These are phyloP conservation scores for Ammospiza caudacuta DNA, from an alignment of 2,113 vertebrate species.

Conservation along the genomic window DNA sequence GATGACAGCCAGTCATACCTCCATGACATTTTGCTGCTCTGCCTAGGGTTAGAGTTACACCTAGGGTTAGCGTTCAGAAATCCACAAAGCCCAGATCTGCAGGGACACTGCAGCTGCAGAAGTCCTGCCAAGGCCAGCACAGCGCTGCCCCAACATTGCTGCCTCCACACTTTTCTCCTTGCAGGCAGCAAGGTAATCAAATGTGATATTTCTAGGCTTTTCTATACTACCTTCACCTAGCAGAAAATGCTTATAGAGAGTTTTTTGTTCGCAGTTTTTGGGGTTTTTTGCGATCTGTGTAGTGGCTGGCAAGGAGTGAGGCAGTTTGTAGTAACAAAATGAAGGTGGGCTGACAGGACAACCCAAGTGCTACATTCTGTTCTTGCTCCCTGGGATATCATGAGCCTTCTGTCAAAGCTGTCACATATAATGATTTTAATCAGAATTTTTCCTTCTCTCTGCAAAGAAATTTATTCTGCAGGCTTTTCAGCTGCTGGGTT, in stretches of 20 bases:
- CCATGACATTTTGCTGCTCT: background rate
- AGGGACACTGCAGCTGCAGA: background rate
- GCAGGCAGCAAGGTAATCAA: background rate
- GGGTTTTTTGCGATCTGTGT: background rate
- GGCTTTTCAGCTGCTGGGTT: background rate
- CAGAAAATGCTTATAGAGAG: background rate
- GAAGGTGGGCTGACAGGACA: background rate
- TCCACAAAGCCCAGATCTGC: background rate
- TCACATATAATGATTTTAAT: background rate
- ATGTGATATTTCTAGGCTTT: background rate
- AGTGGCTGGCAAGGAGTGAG: background rate
- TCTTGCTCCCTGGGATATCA: background rate
- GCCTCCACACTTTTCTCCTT: background rate
- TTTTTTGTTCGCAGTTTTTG: background rate
- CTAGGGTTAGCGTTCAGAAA: background rate
- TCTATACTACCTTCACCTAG: background rate
- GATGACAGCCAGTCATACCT: background rate
- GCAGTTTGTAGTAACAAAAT: background rate
- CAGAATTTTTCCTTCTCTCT: background rate
- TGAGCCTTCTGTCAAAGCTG: background rate
- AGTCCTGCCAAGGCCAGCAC: background rate
- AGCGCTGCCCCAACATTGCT: background rate
- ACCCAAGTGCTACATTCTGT: background rate
- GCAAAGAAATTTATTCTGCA: background rate
- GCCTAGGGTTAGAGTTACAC: background rate